phyloP scores from a whole-genome alignment of 2,888 invertebrate species.

The Drepana falcataria region DNA sequence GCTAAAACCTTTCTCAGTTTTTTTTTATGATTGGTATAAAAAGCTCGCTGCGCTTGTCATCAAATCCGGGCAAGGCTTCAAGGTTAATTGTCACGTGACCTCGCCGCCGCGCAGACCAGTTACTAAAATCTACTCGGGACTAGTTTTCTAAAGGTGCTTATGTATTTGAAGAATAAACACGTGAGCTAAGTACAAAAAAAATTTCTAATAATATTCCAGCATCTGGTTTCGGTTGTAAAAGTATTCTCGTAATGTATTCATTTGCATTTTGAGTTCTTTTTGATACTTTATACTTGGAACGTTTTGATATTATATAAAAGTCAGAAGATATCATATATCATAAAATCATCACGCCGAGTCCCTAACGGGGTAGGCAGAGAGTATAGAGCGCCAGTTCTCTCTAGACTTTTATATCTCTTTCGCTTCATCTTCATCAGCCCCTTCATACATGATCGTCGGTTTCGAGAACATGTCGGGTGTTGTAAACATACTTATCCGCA shows the following conservation, averaged over 20 bases:
- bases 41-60: not conserved
- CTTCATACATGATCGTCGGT: too few relatives aligned
- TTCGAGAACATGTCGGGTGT: too few relatives aligned
- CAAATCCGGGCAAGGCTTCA: not conserved
- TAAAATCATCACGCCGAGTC: too few relatives aligned
- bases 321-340: too few relatives aligned
- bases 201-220: not conserved
- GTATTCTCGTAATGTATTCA: not conserved
- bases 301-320: too few relatives aligned
- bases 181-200: not conserved
- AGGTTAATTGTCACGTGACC: not conserved
- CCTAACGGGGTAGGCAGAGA: too few relatives aligned
- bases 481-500: too few relatives aligned
- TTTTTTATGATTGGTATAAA: not conserved
- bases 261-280: not conserved
- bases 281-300: not conserved
- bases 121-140: not conserved
- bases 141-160: not conserved
- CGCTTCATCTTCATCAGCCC: too few relatives aligned
- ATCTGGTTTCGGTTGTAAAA: not conserved
- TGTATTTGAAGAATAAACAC: not conserved
- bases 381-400: too few relatives aligned
- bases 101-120: not conserved
- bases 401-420: too few relatives aligned
- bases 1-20: not conserved